phyloP scores from a whole-genome alignment of 2,113 vertebrate genomes.

The Seriola dumerili region DNA sequence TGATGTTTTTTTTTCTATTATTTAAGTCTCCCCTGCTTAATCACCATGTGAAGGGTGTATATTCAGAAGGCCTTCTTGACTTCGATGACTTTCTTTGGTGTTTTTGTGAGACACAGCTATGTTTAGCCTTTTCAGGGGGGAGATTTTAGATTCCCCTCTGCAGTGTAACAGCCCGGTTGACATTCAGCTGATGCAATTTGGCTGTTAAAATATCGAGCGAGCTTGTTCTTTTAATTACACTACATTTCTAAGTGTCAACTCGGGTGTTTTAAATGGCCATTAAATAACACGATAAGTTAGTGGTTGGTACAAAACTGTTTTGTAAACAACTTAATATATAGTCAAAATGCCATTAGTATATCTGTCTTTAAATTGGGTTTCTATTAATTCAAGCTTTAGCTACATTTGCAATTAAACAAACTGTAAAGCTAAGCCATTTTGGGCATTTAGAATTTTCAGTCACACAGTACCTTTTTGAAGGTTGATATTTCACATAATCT shows the following conservation, averaged over 20 bases:
- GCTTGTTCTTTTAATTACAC: constrained; percentile 56
- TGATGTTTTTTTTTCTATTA: not conserved
- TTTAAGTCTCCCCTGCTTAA: constrained; percentile 36
- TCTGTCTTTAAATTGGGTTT: not conserved
- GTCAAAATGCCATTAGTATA: constrained; percentile 4
- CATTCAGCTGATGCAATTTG: constrained; percentile 57
- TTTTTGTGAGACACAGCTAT: constrained; percentile 29
- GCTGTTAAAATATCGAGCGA: constrained; percentile 25
- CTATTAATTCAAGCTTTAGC: not conserved
- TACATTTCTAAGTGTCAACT: constrained; percentile 48
- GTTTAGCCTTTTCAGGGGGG: constrained; percentile 33
- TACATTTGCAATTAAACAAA: not conserved
- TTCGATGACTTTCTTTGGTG: constrained; percentile 50
- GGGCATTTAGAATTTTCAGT: constrained; percentile 38
- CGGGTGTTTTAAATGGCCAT: constrained; percentile 34
- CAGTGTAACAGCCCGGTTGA: constrained; percentile 28
- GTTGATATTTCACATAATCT: constrained; percentile 69
- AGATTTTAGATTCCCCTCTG: constrained; percentile 14
- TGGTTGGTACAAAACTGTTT: not conserved
- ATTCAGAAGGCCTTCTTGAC: constrained; percentile 29
- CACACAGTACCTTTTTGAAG: constrained; percentile 19
- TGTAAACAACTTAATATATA: constrained; percentile 4
- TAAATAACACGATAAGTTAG: constrained; percentile 31
- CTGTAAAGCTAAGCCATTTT: constrained; percentile 6
- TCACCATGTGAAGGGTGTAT: not conserved